phyloP scores from a whole-genome alignment of 2,888 invertebrate species.

The Pseudanteris insignis region DNA sequence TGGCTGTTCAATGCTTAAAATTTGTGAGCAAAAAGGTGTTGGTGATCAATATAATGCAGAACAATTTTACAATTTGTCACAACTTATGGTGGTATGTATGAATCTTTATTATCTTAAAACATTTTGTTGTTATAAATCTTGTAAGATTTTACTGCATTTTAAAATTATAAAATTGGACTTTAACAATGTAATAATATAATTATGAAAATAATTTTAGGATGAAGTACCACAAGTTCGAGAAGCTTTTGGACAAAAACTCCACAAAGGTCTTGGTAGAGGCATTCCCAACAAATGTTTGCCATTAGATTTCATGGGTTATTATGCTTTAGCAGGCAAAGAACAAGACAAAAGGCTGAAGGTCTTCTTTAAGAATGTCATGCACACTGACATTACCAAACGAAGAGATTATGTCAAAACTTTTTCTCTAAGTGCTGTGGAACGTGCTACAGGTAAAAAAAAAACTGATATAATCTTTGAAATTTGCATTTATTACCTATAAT shows the following conservation, averaged over 20 bases:
- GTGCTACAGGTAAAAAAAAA: conserved; percentile 63
- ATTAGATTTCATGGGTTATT: conserved; percentile 96
- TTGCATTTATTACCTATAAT: neutral
- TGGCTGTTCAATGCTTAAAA: conserved; percentile 95
- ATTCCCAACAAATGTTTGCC: conserved; percentile 91
- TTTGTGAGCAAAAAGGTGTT: conserved; percentile 95
- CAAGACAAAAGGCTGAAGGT: conserved; percentile 79
- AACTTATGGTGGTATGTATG: conserved; percentile 82
- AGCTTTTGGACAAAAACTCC: conserved; percentile 88
- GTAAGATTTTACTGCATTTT: too few species aligned
- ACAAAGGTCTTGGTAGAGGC: conserved; percentile 86
- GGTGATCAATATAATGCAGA: conserved; percentile 94
- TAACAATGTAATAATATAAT: too few species aligned
- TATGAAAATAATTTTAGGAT: too few species aligned
- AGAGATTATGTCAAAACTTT: conserved; percentile 91
- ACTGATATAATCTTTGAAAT: too few species aligned
- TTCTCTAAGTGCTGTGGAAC: conserved; percentile 72
- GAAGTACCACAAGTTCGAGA: conserved; percentile 88
- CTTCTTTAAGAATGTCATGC: conserved; percentile 81
- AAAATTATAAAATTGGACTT: too few species aligned
- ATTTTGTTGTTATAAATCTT: too few species aligned
- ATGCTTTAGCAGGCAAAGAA: conserved; percentile 90
- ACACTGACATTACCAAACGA: conserved; percentile 85
- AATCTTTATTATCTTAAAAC: too few species aligned
- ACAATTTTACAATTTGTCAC: conserved; percentile 93